Base-by-base conservation (phyloP, 2,797 vertebrate species). In the Nannoperca obscura region DNA sequence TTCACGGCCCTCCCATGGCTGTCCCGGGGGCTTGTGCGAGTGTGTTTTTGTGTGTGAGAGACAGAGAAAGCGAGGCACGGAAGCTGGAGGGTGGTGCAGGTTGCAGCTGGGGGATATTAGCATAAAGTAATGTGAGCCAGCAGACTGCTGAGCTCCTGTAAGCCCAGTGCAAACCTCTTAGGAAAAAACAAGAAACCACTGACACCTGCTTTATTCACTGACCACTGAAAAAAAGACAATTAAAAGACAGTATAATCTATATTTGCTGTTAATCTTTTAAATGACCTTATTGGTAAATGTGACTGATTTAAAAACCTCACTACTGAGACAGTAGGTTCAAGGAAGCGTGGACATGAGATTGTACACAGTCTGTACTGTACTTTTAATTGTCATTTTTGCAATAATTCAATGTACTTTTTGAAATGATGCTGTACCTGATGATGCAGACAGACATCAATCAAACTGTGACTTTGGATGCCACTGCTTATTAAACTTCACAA, bases 81-180 rank as follows among this genome's bases (percentile, higher is more conserved):
- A 78, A 63, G 78, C 85, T 85, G 76, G 81, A 88, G 90, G 85
- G 88, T 82, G 89, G 82, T 90, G 91, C 91, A 89, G 91, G 89
- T 91, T 93, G 89, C 91, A 93, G 93, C 90, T 89, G 87, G 74
- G 83, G 77, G 85, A 68, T 86, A 93, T 94, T 94, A 90, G 89
- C 92, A 94, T 93, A 93, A 88, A 85, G 81, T 88, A 90, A 90
- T 84, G 74, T 91, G 87, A 89, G 90, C 86, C 84, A 92, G 88
- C 69, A 91, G 88, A 86, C 88, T 79, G 88, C 87, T 85, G 82
- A 86, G 88, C 83, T 87, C 61, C 86, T 84, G 74, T 76, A 80
- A 59, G 79, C 74, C 58, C 34, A 13, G 10, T 50, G 42, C 81
- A 78, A 82, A 58, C 71, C 80, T 86, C 83, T 38, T 0, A 77